Evolutionary conservation across 1,140 invertebrate species (phyloP), one percentile per base, ranked within the genome.

Genomic region (Dreissena polymorpha): DNA sequence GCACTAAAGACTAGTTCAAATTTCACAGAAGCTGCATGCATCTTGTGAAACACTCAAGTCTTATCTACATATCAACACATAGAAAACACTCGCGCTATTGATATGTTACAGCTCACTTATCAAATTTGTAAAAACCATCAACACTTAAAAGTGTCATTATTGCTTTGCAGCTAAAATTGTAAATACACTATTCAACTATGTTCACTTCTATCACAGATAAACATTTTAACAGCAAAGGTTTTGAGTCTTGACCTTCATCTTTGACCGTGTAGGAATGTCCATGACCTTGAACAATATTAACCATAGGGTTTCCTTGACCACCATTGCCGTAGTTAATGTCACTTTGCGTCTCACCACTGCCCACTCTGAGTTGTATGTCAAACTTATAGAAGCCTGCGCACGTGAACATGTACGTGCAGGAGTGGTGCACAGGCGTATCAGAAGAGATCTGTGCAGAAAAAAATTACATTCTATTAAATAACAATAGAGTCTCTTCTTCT

Each of bases 181-280:
- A 60, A 60, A 60, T 60, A 25, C 10, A 49, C 27, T 64, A 80
- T 60, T 82, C 79, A 18, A 72, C 63, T 25, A 82, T 82, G 57
- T 82, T 82, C 27, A 82, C 79, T 74, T 82, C 79, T 73, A 82
- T 74, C 57, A 82, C 79, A 67, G 79, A 74, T 68, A 70, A 73
- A 50, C 79, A 82, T 74, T 82, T 82, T n/a, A 23, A 82, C 10
- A 60, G 57, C 57, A 60, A 18, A 60, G 57, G 57, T 23, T 10
- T 60, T 60, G 57, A 60, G 16, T 10, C 16, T 2, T 68, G 65
- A 68, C 27, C 21, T 68, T 68, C 14, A 25, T 10, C 12, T 60
- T 60, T 60, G 21, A n/a, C 57, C 16, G 1, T 12, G 21, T 2
- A 60, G 57, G 57, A n/a, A 60, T 68, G 27, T 16, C 21, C 16